Base-by-base conservation (phyloP, 2,113 vertebrate species). In the Pterocles gutturalis region DNA sequence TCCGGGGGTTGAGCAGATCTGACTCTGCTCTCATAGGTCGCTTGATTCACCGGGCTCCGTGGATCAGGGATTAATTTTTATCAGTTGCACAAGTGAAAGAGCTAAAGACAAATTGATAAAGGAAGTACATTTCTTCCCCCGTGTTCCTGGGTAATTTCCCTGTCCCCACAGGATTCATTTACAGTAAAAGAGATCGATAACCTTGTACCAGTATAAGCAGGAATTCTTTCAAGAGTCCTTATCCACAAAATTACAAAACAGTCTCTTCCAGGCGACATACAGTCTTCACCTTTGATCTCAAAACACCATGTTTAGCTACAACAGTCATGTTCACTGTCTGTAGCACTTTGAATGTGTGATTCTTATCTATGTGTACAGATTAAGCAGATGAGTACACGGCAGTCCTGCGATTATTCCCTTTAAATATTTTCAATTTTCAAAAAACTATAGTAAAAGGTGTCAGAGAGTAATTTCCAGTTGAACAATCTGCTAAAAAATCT, bases 401-500 rank as follows among this genome's bases (percentile, higher is more conserved):
- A 4, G 65, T 61, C 28, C 41, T 87, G 21, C 1, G 3, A 71
- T 48, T 75, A 57, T 71, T 87, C 19, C 24, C 24, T 67, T 78
- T 33, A 90, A 93, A 87, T 87, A 90, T 84, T 96, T 91, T 84
- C 26, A 17, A 36, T 76, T 89, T 60, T 73, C 33, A 70, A 26
- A 93, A 67, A 93, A 45, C 26, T 18, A 67, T 13, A 26, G 8
- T 10, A 76, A 92, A 73, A 72, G 19, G 43, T 79, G 64, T 71
- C 78, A 90, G 89, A 96, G 75, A 97, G n/a, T 41, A 38, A 92
- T 88, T 98, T 97, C 93, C 94, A 95, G 87, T 80, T 95, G 87
- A 96, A 90, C 62, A 75, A 33, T 60, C 22, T 20, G 28, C 87
- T 81, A 89, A 97, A 94, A 96, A 73, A 20, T 55, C 43, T 73